Percentiles rank a stretch among this genome's conserved stretches.
Conservation (phyloP, 35 echinoderm and acorn worm species). For the Ophiothrix spiculata region DNA sequence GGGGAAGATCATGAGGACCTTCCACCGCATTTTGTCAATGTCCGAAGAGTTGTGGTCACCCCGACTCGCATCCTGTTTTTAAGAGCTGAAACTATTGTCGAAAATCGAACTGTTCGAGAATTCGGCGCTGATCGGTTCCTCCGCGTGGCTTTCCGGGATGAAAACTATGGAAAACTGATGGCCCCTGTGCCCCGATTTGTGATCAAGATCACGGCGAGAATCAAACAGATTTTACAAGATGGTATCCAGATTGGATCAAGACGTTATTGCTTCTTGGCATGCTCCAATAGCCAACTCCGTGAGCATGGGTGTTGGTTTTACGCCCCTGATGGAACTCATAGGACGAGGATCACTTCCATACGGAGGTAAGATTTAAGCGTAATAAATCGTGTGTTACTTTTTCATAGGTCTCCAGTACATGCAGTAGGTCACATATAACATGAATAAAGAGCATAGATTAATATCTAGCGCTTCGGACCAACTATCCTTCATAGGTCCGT, state of each 20-base stretch:
- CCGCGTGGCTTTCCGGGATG: constrained; percentile 22
- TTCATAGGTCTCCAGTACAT: too few relatives aligned
- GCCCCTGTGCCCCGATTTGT: neutral
- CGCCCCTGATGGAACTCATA: neutral
- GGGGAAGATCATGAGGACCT: neutral
- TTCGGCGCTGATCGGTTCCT: constrained; percentile 11
- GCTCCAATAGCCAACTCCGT: constrained; percentile 27
- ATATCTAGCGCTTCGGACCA: too few relatives aligned
- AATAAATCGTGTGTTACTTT: too few relatives aligned
- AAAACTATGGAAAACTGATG: constrained; percentile 15
- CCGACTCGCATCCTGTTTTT: constrained; percentile 5
- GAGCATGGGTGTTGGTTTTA: constrained; percentile 38
- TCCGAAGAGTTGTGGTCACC: constrained; percentile 12
- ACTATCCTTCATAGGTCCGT: too few relatives aligned
- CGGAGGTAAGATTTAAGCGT: neutral
- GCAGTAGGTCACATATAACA: too few relatives aligned
- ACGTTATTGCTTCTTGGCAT: constrained; percentile 9
- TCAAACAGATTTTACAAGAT: neutral
- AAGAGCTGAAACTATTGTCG: neutral
- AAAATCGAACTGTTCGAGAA: constrained; percentile 9
- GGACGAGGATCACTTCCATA: neutral
- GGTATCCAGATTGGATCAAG: constrained; percentile 1
- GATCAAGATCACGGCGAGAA: neutral
- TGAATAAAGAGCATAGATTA: too few relatives aligned
- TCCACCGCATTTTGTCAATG: neutral